phyloP scores from a whole-genome alignment of 1,140 invertebrate species.

The Agrilus planipennis region DNA sequence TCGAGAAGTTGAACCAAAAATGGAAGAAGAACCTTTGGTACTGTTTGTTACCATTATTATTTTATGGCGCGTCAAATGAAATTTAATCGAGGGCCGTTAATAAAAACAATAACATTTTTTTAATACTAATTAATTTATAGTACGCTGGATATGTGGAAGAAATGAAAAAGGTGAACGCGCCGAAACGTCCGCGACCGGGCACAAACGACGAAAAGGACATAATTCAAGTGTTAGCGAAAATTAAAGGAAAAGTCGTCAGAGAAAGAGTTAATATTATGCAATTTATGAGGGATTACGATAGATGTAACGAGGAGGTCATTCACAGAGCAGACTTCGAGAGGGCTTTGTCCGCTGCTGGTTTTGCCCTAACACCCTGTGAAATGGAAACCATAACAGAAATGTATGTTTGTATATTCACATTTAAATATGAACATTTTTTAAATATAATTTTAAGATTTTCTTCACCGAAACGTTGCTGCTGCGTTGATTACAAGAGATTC shows the following conservation, averaged over 20 bases:
- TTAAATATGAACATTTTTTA: background rate
- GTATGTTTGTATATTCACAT: conserved; percentile 30
- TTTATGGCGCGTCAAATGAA: background rate
- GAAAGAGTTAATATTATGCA: conserved; percentile 49
- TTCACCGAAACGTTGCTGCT: conserved; percentile 39
- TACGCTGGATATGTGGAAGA: conserved; percentile 25
- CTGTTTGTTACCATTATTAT: conserved; percentile 2
- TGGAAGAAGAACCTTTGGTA: conserved; percentile 32
- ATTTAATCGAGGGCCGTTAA: background rate
- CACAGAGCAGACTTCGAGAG: conserved; percentile 49
- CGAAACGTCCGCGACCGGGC: conserved; percentile 18
- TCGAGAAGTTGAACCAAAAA: conserved; percentile 40
- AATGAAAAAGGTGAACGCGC: conserved; percentile 29
- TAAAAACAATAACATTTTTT: background rate
- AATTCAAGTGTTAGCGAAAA: conserved; percentile 53
- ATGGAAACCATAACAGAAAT: conserved; percentile 47
- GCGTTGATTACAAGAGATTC: conserved; percentile 52
- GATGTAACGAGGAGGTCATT: conserved; percentile 44
- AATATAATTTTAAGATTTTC: conserved; percentile 40
- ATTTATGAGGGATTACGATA: conserved; percentile 50
- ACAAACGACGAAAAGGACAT: conserved; percentile 44
- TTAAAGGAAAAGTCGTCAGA: conserved; percentile 55
- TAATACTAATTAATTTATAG: conserved; percentile 9
- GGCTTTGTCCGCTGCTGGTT: conserved; percentile 44
- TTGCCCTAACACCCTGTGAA: conserved; percentile 47